Percentiles rank a stretch among this genome's conserved stretches.
phyloP scores from a whole-genome alignment of 2,113 vertebrate species.

The Sinocyclocheilus rhinocerous region DNA sequence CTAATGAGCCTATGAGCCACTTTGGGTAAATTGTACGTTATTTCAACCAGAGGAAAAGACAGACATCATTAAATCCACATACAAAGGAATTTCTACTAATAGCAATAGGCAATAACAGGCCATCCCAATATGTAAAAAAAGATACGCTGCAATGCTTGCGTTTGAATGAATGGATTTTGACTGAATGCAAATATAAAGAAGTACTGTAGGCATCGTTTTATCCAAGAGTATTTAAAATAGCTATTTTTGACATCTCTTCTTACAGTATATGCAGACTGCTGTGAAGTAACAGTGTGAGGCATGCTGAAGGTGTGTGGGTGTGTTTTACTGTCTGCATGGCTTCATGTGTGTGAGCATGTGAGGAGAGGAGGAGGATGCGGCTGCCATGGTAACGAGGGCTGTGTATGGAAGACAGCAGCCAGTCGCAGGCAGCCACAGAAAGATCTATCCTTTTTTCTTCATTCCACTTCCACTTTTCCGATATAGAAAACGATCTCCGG shows the following conservation, averaged over 20 bases:
- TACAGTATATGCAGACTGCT: constrained; percentile 23
- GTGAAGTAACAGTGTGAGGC: constrained; percentile 29
- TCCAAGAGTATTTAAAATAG: neutral
- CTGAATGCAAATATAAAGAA: neutral
- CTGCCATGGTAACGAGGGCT: constrained; percentile 83
- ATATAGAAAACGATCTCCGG: constrained; percentile 55
- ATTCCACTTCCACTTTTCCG: constrained; percentile 55
- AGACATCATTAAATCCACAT: neutral
- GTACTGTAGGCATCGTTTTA: neutral
- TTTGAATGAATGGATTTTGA: neutral
- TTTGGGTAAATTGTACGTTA: neutral
- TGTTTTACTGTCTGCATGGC: constrained; percentile 38
- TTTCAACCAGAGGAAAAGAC: neutral
- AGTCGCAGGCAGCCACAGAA: constrained; percentile 32
- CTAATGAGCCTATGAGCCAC: neutral
- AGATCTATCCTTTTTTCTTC: constrained; percentile 69
- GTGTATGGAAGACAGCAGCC: constrained; percentile 86
- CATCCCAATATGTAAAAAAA: neutral
- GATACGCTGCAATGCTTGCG: neutral
- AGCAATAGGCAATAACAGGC: neutral
- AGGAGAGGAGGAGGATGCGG: constrained; percentile 72
- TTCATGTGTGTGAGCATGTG: constrained; percentile 45
- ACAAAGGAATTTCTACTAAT: neutral
- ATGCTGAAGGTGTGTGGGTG: constrained; percentile 39
- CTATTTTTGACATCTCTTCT: neutral